These are phyloP conservation scores for Drosophila repletoides DNA, from an alignment of 1,140 invertebrate species.

Conservation along the genomic window DNA sequence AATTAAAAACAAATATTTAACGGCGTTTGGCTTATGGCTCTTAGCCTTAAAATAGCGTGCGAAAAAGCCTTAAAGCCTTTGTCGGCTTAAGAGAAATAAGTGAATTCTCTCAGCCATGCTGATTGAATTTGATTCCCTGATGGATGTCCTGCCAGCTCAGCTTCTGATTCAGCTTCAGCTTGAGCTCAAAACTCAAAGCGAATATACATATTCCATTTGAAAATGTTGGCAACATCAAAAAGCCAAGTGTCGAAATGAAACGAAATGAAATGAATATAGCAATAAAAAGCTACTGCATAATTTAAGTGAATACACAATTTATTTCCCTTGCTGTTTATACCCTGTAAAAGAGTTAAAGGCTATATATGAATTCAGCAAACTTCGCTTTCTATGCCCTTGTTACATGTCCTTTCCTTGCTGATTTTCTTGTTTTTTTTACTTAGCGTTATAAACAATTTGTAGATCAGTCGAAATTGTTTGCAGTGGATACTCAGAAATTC, in stretches of 20 bases:
- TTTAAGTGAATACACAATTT: slow-evolving; percentile 66
- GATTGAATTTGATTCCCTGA: slow-evolving; percentile 39
- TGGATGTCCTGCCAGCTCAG: slow-evolving; percentile 17
- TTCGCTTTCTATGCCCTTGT: no score
- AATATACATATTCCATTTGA: slow-evolving; percentile 20
- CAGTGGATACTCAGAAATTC: no score
- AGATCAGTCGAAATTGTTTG: no score
- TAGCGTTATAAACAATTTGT: no score
- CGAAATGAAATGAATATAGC: slow-evolving; percentile 15
- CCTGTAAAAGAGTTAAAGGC: not conserved
- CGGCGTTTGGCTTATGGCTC: slow-evolving; percentile 11
- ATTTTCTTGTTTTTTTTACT: no score
- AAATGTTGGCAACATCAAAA: slow-evolving; percentile 40
- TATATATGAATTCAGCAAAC: not conserved
- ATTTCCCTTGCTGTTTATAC: slow-evolving; percentile 35
- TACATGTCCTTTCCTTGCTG: no score
- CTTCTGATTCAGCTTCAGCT: no score
- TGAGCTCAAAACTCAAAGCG: no score
- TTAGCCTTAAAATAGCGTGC: slow-evolving; percentile 11
- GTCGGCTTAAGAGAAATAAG: slow-evolving; percentile 2
- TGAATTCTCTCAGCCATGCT: slow-evolving; percentile 15
- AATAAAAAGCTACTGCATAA: slow-evolving; percentile 65
- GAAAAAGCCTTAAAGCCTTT: not conserved
- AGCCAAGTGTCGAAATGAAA: slow-evolving; percentile 29
- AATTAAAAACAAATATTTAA: slow-evolving; percentile 47